Percentiles rank a stretch among this genome's conserved stretches.
These are phyloP conservation scores for Rutilus rutilus DNA, from an alignment of 2,113 vertebrate species.

Conservation along the genomic window DNA sequence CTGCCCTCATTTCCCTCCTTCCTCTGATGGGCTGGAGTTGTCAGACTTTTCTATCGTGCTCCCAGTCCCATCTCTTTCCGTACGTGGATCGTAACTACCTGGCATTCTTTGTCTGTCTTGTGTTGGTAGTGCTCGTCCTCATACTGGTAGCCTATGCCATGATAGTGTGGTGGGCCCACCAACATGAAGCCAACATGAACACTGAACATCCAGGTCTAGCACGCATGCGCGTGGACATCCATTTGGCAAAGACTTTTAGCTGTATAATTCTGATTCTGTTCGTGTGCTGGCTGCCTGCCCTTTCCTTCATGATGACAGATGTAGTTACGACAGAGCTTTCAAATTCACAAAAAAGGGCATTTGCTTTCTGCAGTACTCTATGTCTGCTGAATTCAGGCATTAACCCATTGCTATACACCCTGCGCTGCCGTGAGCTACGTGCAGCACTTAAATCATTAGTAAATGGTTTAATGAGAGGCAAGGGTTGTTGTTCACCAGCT, in stretches of 20 bases:
- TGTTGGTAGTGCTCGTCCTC: slow-evolving; percentile 75
- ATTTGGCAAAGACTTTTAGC: slow-evolving; percentile 85
- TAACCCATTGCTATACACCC: slow-evolving; percentile 88
- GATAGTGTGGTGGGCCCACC: slow-evolving; percentile 85
- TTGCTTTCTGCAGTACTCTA: slow-evolving; percentile 90
- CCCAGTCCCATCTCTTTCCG: slow-evolving; percentile 79
- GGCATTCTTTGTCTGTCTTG: slow-evolving; percentile 78
- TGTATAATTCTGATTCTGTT: slow-evolving; percentile 83
- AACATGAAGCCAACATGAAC: slow-evolving; percentile 80
- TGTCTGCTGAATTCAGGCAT: slow-evolving; percentile 89
- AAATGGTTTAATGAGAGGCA: neutral
- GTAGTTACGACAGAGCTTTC: slow-evolving; percentile 66
- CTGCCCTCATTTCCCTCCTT: slow-evolving; percentile 77
- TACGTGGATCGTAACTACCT: slow-evolving; percentile 80
- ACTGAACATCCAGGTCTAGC: slow-evolving; percentile 64
- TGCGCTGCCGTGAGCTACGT: slow-evolving; percentile 83
- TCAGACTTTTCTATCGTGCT: slow-evolving; percentile 73
- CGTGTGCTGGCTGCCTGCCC: slow-evolving; percentile 85
- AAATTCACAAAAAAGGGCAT: slow-evolving; percentile 72
- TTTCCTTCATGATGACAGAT: slow-evolving; percentile 84
- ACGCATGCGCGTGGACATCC: slow-evolving; percentile 86
- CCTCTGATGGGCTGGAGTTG: slow-evolving; percentile 92
- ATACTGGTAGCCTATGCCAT: slow-evolving; percentile 82
- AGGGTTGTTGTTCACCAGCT: neutral
- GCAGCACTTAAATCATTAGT: slow-evolving; percentile 53